Base-by-base conservation (phyloP, 2,113 vertebrate genomes). In the Perognathus longimembris region DNA sequence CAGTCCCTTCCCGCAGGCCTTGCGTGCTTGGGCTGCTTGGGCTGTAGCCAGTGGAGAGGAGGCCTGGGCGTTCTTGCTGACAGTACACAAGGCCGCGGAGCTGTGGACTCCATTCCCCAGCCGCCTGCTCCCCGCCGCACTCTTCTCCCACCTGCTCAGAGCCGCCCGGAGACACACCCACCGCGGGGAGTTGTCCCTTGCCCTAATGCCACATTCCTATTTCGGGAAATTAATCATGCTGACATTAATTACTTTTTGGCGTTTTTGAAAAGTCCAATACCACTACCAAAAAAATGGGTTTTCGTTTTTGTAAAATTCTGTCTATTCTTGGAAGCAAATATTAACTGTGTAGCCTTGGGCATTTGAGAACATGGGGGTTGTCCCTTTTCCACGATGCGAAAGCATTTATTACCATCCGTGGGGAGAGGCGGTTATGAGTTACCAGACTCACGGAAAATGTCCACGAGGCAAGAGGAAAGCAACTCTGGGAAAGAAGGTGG, bases 81-180 rank as follows among this genome's bases (percentile, higher is more conserved):
- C 36, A 69, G 32, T 24, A 50, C 2, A 6, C 0, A 38, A 54
- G 10, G 22, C 32, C 17, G 12, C 54, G 21, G 10, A 71, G 7
- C 3, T 4, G 11, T n/a, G 20, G 3, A 11, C 22, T 26, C 59
- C 14, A 12, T 38, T 21, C 9, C 34, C 2, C 0, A 3, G 22
- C 76, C 14, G 5, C 1, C 11, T 30, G 6, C 32, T 54, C 57
- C 7, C 22, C 28, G 5, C 38, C 59, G 15, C 11, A 57, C 15
- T 18, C 5, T 20, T 38, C 26, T 30, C 30, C 61, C 32, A 5
- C 2, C 1, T 10, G 5, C 2, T 0, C 21, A 5, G 3, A 4
- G 0, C 14, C 9, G 0, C 26, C 32, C 36, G 14, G 9, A 1
- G 2, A 0, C 0, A 1, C 1, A 59, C n/a, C 30, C 9, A 5